Percentiles rank a stretch among this genome's conserved stretches.
Conservation (phyloP, 2,888 invertebrate species). For the Meiosimyza platycephala region DNA sequence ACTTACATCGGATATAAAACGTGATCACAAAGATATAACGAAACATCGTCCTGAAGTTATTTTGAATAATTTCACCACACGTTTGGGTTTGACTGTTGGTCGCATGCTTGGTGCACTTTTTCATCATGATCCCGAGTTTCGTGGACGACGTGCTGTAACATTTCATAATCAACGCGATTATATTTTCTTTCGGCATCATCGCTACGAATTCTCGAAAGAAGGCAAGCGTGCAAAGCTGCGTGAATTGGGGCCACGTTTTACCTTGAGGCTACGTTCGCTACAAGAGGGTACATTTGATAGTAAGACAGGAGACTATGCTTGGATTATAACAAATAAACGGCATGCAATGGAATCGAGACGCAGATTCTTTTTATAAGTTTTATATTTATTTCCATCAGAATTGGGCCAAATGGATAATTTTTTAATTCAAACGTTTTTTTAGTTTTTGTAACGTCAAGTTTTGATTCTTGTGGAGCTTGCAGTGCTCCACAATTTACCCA, state of each 20-base stretch:
- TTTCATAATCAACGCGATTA: slow-evolving; percentile 99
- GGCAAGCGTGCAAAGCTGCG: slow-evolving; percentile 80
- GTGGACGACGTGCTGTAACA: slow-evolving; percentile 91
- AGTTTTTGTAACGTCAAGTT: too few species aligned
- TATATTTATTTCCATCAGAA: too few species aligned
- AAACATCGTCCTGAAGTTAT: slow-evolving; percentile 94
- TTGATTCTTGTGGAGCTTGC: too few species aligned
- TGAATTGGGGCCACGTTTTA: slow-evolving; percentile 98
- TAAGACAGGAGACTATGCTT: slow-evolving; percentile 96
- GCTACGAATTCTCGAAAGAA: slow-evolving; percentile 91
- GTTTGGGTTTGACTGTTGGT: slow-evolving; percentile 89
- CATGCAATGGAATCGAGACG: slow-evolving; percentile 95
- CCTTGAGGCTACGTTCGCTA: slow-evolving; percentile 88
- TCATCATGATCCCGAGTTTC: slow-evolving; percentile 95
- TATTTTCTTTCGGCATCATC: slow-evolving; percentile 97
- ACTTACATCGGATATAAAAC: slow-evolving; percentile 86
- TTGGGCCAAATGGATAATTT: too few species aligned
- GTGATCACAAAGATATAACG: slow-evolving; percentile 83
- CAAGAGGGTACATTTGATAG: slow-evolving; percentile 98
- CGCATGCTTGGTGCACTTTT: slow-evolving; percentile 95
- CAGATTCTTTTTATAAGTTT: slow-evolving; percentile 87
- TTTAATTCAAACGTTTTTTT: too few species aligned
- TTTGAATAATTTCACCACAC: slow-evolving; percentile 94
- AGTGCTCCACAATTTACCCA: too few species aligned
- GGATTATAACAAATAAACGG: slow-evolving; percentile 90